Base-by-base conservation (phyloP, 1,140 invertebrate species). In the Popillia japonica region DNA sequence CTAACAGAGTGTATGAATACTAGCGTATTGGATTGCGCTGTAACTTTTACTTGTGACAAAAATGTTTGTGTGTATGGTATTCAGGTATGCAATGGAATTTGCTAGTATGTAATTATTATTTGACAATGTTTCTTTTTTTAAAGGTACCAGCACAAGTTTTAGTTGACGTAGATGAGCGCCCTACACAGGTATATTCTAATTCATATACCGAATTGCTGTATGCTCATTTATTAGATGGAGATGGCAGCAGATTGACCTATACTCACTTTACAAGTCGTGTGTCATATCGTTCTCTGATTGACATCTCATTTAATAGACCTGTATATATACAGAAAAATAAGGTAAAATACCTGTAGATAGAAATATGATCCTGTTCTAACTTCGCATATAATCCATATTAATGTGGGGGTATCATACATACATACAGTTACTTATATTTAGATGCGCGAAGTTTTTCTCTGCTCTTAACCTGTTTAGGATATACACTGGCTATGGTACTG, bases 201-300 rank as follows among this genome's bases (percentile, higher is more conserved):
- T 86, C 84, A 75, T 95, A 95, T 86, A 91, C 91, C 0, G 94
- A 95, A 88, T 90, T 94, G 76, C 88, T 95, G 40, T 95, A 95
- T 83, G 93, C 94, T 10, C 93, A 94, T 87, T 88, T 95, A 40
- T 87, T 94, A 79, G 94, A 95, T 87, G 90, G 91, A 34, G 93
- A 94, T 84, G 93, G 92, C 8, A 92, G 91, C 44, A 87, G 94
- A 3, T 89, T 95, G 77, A 94, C 94, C 0, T 94, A 94, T 84
- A 94, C 93, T 8, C 93, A 95, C 86, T 94, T 93, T 83, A 93
- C 93, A 48, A 92, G 90, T 78, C 91, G 93, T 80, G 93, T 91
- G 61, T 87, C 89, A 0, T 92, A 91, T 83, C 88, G 91, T 42
- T 91, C 90, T 42, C 87, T 94, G 78, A 89, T 94, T 75, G 93